Evolutionary conservation across 2,797 vertebrate genomes (phyloP).

Genomic region (Chaunax sp.): DNA sequence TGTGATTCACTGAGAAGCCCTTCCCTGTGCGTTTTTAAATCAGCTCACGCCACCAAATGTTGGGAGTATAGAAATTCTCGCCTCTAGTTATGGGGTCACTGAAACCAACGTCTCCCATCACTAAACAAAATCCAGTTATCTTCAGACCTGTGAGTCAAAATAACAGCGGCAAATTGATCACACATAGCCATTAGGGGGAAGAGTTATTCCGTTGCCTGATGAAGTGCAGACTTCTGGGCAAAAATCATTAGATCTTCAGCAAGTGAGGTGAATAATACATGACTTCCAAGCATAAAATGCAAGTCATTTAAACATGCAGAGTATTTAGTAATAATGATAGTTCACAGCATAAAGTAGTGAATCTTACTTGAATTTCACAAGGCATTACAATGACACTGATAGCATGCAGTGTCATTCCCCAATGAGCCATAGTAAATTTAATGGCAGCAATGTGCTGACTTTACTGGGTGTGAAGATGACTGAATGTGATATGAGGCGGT

Average conservation of each 20-base stretch:
- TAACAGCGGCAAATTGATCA: slow-evolving; percentile 54
- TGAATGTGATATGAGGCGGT: slow-evolving; percentile 72
- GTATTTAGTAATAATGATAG: slow-evolving; percentile 74
- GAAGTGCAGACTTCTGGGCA: slow-evolving; percentile 61
- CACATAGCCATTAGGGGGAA: slow-evolving; percentile 49
- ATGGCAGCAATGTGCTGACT: slow-evolving; percentile 82
- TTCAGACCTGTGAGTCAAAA: slow-evolving; percentile 48
- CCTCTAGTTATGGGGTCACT: slow-evolving; percentile 55
- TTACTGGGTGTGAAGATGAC: slow-evolving; percentile 83
- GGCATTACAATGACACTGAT: slow-evolving; percentile 70
- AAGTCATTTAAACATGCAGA: slow-evolving; percentile 52
- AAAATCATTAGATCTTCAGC: slow-evolving; percentile 56
- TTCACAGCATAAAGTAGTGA: slow-evolving; percentile 65
- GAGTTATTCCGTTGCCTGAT: slow-evolving; percentile 65
- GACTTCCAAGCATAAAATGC: slow-evolving; percentile 65
- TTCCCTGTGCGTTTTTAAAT: slow-evolving; percentile 60
- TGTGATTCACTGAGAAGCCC: slow-evolving; percentile 55
- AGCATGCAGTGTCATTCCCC: slow-evolving; percentile 64
- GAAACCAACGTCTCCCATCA: slow-evolving; percentile 28
- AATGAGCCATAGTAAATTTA: slow-evolving; percentile 78
- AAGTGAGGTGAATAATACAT: slow-evolving; percentile 69
- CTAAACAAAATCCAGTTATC: slow-evolving; percentile 54
- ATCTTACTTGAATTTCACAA: slow-evolving; percentile 69
- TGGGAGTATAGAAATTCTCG: slow-evolving; percentile 43
- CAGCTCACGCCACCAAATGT: slow-evolving; percentile 46